Evolutionary conservation across 64 coral and sea anemone species (phyloP).

Genomic region (Actinia equina): DNA sequence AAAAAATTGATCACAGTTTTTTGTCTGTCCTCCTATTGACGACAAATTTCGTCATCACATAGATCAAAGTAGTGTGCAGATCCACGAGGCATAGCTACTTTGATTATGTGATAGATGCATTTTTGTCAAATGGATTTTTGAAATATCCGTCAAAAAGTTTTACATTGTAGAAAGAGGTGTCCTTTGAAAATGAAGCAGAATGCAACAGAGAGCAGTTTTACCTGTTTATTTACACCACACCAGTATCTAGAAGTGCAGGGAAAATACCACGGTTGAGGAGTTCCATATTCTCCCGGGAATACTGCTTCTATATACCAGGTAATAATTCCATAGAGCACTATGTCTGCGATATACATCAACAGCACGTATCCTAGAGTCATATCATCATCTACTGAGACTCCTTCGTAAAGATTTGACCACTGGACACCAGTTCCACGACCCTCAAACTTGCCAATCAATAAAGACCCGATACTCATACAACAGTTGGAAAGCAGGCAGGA

Average conservation of each 20-base stretch:
- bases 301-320: slow-evolving; percentile 94
- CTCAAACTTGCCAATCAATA: slow-evolving; percentile 94
- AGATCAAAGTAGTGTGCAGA: no score
- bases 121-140: no score
- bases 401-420: slow-evolving; percentile 77
- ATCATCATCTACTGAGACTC: slow-evolving; percentile 86
- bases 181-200: no score
- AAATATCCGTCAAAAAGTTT: no score
- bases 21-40: no score
- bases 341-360: slow-evolving; percentile 80
- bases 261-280: slow-evolving; percentile 90
- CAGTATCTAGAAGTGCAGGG: slow-evolving; percentile 74
- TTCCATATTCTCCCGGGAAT: slow-evolving; percentile 94
- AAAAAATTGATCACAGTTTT: no score
- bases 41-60: no score
- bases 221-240: slow-evolving; percentile 88
- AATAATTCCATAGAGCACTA: slow-evolving; percentile 78
- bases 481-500: slow-evolving; percentile 76
- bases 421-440: slow-evolving; percentile 81
- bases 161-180: no score
- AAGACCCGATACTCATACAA: slow-evolving; percentile 77
- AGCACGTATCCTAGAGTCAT: slow-evolving; percentile 77
- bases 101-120: no score
- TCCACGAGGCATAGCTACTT: no score
- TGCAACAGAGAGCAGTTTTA: neutral